Base-by-base conservation (phyloP, 2,113 vertebrate genomes). In the Herpetotheres cachinnans region DNA sequence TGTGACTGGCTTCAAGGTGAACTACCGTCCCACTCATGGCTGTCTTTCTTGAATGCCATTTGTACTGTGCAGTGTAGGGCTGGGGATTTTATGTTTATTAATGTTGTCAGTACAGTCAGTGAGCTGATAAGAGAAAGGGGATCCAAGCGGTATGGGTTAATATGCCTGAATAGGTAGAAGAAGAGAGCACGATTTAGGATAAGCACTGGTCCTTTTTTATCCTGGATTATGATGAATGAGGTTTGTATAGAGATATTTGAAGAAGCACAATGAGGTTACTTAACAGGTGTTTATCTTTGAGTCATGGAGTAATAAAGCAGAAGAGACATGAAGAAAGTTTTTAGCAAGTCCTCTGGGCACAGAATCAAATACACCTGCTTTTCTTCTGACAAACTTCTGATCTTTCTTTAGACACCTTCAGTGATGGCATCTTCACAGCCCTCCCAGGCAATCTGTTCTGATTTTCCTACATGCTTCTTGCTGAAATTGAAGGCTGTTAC, bases 281-380 rank as follows among this genome's bases (percentile, higher is more conserved):
- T 81, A 83, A 55, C 63, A 70, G 55, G 67, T 78, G 63, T 86
- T 94, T 89, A 70, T 69, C 67, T 77, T 56, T 89, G 89, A 89
- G 50, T 83, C 50, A 78, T 26, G 16, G 42, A 89, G 72, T 32
- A 83, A 92, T 89, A 62, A 74, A 89, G 44, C 32, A 38, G 55
- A 83, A 83, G 21, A 95, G 83, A 56, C 49, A 22, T 56, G 66
- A 76, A 71, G 30, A 88, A 40, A 65, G 34, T 3, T 3, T 66
- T 88, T 69, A 65, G 49, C 2, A 1, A 46, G 59, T 92, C 49
- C 66, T 82, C 49, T 30, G 30, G 66, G 88, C 66, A 92, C 38
- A 59, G 56, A 94, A 69, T 63, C 74, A 92, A 79, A 93, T 61
- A 88, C 52, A 92, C 90, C 85, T 96, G 87, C 73, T 92, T 91